Evolutionary conservation across 2,113 vertebrate species (phyloP).

Genomic region (Rhadina sibilatrix): DNA sequence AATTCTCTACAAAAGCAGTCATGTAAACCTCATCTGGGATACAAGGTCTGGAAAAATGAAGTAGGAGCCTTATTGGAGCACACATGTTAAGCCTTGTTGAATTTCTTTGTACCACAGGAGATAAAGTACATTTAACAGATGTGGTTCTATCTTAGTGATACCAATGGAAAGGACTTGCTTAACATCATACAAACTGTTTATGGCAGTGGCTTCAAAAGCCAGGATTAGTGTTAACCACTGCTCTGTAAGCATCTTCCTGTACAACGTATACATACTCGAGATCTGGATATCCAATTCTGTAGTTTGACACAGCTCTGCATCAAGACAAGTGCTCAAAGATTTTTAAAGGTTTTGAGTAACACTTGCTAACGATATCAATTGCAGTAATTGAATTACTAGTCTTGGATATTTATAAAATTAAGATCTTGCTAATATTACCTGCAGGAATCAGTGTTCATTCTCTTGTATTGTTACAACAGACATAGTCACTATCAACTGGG

Average conservation of each 20-base stretch:
- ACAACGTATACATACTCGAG: rapidly evolving
- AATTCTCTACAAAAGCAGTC: neutral
- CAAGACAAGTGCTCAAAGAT: neutral
- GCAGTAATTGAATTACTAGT: neutral
- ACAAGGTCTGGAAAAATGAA: neutral
- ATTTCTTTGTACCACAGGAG: neutral
- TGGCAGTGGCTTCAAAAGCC: neutral
- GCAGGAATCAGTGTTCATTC: neutral
- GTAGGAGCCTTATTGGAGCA: neutral
- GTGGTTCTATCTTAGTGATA: neutral
- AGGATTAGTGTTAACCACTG: neutral
- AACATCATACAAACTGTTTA: neutral
- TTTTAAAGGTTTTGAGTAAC: neutral
- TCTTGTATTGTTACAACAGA: neutral
- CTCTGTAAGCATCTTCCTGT: neutral
- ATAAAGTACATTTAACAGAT: neutral
- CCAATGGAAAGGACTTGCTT: neutral
- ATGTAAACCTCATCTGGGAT: neutral
- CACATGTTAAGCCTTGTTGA: neutral
- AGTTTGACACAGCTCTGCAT: neutral
- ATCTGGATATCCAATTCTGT: neutral
- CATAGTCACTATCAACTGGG: neutral
- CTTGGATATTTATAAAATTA: neutral
- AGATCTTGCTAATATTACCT: neutral
- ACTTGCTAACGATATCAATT: neutral